Evolutionary conservation across 1,140 invertebrate genomes (phyloP).

Genomic region (Frieseomelitta varia): DNA sequence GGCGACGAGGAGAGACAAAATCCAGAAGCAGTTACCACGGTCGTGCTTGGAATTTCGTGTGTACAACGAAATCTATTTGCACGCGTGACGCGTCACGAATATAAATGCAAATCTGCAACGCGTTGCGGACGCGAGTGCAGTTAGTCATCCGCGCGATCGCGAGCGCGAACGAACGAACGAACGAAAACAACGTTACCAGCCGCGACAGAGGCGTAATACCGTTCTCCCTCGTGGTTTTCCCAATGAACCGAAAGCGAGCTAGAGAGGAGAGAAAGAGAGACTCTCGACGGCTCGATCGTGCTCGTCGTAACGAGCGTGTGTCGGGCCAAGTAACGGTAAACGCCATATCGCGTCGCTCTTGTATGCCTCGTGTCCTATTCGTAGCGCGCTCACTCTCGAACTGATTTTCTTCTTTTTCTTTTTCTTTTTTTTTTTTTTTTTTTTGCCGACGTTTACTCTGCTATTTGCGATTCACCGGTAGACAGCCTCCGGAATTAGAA

Average conservation of each 20-base stretch:
- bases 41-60: background rate
- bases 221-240: background rate
- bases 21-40: background rate
- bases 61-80: background rate
- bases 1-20: background rate
- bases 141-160: background rate
- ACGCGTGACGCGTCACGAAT: background rate
- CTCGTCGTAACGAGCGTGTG: constrained; percentile 50
- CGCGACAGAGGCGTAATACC: background rate
- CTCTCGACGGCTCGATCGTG: constrained; percentile 28
- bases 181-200: constrained; percentile 14
- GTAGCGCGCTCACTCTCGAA: constrained; percentile 59
- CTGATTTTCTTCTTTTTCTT: constrained; percentile 5
- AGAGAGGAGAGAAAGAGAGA: background rate
- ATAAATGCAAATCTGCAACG: background rate
- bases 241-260: constrained; percentile 35
- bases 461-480: background rate
- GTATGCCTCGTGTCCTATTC: constrained; percentile 45
- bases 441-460: background rate
- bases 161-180: too few relatives aligned
- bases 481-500: background rate
- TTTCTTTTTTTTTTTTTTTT: background rate
- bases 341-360: constrained; percentile 67
- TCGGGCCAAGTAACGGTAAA: constrained; percentile 79
- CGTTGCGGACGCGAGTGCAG: background rate